phyloP scores from a whole-genome alignment of 2,113 vertebrate species.

The Cacatua alba region DNA sequence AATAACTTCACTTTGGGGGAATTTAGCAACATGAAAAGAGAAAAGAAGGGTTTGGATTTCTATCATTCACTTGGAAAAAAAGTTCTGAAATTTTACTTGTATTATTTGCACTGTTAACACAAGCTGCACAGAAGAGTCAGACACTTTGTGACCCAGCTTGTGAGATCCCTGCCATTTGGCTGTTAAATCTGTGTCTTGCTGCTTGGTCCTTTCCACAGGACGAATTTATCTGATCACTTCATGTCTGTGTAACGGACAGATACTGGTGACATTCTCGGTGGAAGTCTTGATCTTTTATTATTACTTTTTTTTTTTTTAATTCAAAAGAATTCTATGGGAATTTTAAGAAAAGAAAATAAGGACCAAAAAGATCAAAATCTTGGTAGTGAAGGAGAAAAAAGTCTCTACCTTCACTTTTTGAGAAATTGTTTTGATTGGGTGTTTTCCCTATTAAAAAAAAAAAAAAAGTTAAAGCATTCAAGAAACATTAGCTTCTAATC shows the following conservation, averaged over 20 bases:
- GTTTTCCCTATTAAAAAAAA: background rate
- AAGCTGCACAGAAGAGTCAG: background rate
- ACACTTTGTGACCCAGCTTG: background rate
- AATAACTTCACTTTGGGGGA: slow-evolving; percentile 32
- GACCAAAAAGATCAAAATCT: background rate
- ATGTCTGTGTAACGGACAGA: background rate
- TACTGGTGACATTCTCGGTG: accelerated
- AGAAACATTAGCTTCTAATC: background rate
- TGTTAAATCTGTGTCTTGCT: background rate
- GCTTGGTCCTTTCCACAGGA: background rate
- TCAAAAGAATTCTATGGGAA: background rate
- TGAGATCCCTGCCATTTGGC: background rate
- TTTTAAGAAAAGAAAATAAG: background rate
- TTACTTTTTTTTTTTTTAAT: background rate
- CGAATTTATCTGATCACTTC: background rate
- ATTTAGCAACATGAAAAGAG: background rate
- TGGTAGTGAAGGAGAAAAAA: background rate
- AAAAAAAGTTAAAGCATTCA: background rate
- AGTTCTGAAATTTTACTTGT: background rate
- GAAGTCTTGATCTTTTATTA: background rate
- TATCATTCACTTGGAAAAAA: background rate
- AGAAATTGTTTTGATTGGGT: background rate
- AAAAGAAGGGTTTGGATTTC: background rate
- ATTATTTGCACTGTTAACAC: background rate
- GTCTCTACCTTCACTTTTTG: background rate